Conservation (phyloP, 1,140 invertebrate species). For the Belonocnema kinseyi region DNA sequence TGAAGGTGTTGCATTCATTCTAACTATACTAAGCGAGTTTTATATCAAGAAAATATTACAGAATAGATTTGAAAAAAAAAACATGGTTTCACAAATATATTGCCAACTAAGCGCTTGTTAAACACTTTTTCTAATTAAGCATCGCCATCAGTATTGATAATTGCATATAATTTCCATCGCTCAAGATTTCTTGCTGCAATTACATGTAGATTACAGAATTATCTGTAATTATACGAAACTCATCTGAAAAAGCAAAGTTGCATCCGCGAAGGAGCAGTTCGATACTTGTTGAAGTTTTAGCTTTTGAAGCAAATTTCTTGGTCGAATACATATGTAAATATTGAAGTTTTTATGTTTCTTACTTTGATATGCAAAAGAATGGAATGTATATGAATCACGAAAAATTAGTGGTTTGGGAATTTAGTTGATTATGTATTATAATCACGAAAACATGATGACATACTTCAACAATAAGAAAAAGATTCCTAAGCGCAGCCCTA, state of each 20-base stretch:
- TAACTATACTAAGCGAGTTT: neutral
- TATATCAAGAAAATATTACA: neutral
- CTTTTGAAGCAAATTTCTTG: no score
- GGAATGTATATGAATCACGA: no score
- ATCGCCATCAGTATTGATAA: slow-evolving; percentile 7
- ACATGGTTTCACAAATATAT: neutral
- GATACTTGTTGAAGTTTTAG: no score
- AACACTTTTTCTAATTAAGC: slow-evolving; percentile 17
- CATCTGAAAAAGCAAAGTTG: neutral
- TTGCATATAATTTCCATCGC: slow-evolving; percentile 16
- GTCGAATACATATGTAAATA: no score
- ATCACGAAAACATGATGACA: no score
- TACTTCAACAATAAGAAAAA: no score
- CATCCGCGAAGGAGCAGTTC: no score
- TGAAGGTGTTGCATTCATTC: neutral
- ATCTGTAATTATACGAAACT: slow-evolving; percentile 23
- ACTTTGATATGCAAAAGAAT: no score
- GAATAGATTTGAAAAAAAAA: neutral
- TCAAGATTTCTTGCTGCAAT: slow-evolving; percentile 25
- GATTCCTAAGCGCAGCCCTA: no score
- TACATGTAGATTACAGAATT: slow-evolving; percentile 21
- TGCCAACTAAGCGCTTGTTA: slow-evolving; percentile 14
- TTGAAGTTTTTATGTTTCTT: no score
- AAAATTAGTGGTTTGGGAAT: no score
- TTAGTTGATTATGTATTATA: no score